Percentiles rank a stretch among this genome's conserved stretches.
phyloP scores from a whole-genome alignment of 2,888 invertebrate species.

The Coremacera marginata region DNA sequence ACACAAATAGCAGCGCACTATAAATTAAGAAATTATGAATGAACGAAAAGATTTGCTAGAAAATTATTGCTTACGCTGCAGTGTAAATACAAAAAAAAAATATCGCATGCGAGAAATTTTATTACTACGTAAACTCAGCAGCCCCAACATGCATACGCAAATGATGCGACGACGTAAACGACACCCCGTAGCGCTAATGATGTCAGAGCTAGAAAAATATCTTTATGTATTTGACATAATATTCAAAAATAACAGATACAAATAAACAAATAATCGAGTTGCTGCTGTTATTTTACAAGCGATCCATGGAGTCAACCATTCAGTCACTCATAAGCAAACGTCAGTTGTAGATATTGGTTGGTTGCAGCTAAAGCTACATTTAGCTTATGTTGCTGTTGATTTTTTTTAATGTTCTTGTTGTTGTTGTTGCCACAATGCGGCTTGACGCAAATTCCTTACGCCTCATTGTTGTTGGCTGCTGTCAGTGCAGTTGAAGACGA shows the following conservation, averaged over 20 bases:
- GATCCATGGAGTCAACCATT: background rate
- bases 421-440: background rate
- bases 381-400: background rate
- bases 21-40: constrained; percentile 22
- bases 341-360: background rate
- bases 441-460: background rate
- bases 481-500: background rate
- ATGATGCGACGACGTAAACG: background rate
- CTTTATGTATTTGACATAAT: background rate
- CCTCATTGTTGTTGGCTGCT: background rate
- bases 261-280: background rate
- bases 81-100: background rate
- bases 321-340: background rate
- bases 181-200: background rate
- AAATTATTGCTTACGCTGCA: no score
- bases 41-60: background rate
- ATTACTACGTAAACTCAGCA: background rate
- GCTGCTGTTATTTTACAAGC: background rate
- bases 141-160: background rate
- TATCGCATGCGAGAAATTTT: constrained; percentile 15
- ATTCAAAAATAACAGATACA: background rate
- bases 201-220: background rate
- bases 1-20: background rate
- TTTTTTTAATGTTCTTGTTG: background rate
- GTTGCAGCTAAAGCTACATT: background rate